Evolutionary conservation across 2,888 invertebrate species (phyloP).

Genomic region (Doris montereyensis): DNA sequence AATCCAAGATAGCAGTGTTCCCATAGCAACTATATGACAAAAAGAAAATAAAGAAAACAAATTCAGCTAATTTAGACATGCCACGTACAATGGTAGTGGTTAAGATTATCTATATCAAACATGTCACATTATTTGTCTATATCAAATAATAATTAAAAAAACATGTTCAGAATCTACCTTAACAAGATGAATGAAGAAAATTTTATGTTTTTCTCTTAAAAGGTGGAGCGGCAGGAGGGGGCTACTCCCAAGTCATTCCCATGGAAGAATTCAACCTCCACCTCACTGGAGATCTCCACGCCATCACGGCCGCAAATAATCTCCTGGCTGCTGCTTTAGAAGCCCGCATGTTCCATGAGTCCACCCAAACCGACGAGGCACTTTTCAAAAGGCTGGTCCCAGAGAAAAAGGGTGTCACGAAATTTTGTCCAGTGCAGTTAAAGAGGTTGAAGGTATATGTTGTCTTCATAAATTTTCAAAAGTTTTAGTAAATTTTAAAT

Average conservation of each 20-base stretch:
- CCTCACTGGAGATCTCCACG: conserved; percentile 97
- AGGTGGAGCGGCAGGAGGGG: conserved; percentile 98
- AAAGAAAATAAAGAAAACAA: too few relatives aligned
- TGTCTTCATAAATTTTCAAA: not conserved
- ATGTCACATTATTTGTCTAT: too few relatives aligned
- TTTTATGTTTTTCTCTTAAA: too few relatives aligned
- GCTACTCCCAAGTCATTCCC: conserved; percentile 95
- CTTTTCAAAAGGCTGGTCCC: conserved; percentile 93
- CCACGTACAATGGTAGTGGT: too few relatives aligned
- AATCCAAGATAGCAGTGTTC: too few relatives aligned
- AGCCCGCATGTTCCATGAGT: conserved; percentile 96
- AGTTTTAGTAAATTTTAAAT: not conserved
- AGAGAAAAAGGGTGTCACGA: conserved; percentile 82
- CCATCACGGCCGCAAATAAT: conserved; percentile 98
- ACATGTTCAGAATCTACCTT: too few relatives aligned
- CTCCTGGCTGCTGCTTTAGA: conserved; percentile 97
- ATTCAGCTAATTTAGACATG: too few relatives aligned
- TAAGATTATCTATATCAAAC: too few relatives aligned
- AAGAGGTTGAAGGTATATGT: conserved; percentile 76
- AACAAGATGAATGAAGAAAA: too few relatives aligned
- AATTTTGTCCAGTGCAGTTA: conserved; percentile 90
- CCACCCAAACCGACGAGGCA: conserved; percentile 87
- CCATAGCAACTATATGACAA: too few relatives aligned
- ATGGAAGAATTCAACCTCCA: conserved; percentile 99
- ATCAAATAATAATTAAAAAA: too few relatives aligned